Evolutionary conservation across 2,888 invertebrate species (phyloP), one percentile per base, ranked within the genome.

Genomic region (Meiosimyza decipiens): DNA sequence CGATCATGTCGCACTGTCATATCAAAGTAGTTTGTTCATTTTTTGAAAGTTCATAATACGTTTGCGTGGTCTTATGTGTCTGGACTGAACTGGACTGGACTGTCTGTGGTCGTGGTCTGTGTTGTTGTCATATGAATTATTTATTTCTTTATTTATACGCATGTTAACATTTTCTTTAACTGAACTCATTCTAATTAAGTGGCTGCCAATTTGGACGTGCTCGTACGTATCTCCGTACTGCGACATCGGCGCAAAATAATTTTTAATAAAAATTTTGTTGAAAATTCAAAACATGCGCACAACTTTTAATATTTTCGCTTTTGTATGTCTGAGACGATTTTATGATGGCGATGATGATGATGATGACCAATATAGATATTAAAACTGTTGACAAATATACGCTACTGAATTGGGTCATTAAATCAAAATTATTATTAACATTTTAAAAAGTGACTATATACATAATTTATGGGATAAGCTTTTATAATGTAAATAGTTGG

Each of bases 311-410:
- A 83, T 82, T 83, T 82, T 82, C 77, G 80, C 75, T 82, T 40
- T 40, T 67, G 66, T 71, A 70, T 22, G 54, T 55, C 33, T 55
- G n/a, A 13, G 18, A 54, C 47, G 54, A 15, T 57, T 68, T 47
- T n/a, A 54, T 80, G 75, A 28, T 28, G 28, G 28, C 28, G 28
- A 40, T 9, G 40, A 40, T 40, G 40, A 78, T 76, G 75, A 80
- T 80, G 82, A 82, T 82, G 81, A 77, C 80, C 83, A 82, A 82
- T 82, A 81, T 83, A 82, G 83, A 82, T 82, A 82, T 82, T 81
- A 82, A 81, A 80, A 79, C 79, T 76, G 76, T 57, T 12, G 22
- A 13, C 28, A 57, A 22, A 16, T 28, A 15, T 28, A 16, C 5
- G 18, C 22, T 11, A 28, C 28, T 13, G 60, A 60, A 60, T 33